A percentile compares a stretch with the other conserved stretches of the same genome.
Evolutionary conservation across 2,797 vertebrate genomes (phyloP).

Genomic region (Coilia nasus): DNA sequence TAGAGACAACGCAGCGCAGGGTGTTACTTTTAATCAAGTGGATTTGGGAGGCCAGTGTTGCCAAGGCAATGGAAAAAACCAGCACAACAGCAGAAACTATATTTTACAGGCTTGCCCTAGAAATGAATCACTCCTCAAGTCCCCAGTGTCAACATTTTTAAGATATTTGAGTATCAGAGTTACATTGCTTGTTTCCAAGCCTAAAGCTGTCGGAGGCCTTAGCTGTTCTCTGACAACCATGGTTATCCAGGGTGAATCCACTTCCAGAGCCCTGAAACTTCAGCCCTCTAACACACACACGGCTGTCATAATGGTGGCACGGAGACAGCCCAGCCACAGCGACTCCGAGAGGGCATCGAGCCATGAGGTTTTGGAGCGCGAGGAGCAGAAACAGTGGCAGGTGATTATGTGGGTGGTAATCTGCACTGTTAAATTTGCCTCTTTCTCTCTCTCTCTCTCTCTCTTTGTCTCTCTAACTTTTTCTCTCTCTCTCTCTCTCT

Average conservation of each 20-base stretch:
- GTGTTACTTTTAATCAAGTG: not conserved
- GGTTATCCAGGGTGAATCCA: not conserved
- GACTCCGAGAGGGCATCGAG: not conserved
- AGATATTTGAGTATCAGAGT: not conserved
- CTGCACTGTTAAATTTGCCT: not conserved
- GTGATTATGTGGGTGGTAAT: conserved; percentile 31
- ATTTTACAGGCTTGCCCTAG: not conserved
- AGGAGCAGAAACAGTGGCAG: conserved; percentile 20
- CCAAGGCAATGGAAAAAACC: not conserved
- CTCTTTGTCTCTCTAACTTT: too few species aligned
- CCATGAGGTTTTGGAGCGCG: conserved; percentile 2
- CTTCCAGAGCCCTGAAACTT: not conserved
- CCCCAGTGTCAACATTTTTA: not conserved
- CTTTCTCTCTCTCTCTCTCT: not conserved
- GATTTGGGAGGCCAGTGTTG: not conserved
- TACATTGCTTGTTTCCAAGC: not conserved
- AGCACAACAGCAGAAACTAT: not conserved
- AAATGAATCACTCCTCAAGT: not conserved
- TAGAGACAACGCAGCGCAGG: not conserved
- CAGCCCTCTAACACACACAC: not conserved
- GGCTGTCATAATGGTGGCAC: not conserved
- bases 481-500: too few species aligned
- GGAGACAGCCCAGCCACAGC: not conserved
- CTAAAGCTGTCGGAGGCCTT: not conserved
- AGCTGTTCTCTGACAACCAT: not conserved